Evolutionary conservation across 2,888 invertebrate species (phyloP).

Genomic region (Amaurobius ferox): DNA sequence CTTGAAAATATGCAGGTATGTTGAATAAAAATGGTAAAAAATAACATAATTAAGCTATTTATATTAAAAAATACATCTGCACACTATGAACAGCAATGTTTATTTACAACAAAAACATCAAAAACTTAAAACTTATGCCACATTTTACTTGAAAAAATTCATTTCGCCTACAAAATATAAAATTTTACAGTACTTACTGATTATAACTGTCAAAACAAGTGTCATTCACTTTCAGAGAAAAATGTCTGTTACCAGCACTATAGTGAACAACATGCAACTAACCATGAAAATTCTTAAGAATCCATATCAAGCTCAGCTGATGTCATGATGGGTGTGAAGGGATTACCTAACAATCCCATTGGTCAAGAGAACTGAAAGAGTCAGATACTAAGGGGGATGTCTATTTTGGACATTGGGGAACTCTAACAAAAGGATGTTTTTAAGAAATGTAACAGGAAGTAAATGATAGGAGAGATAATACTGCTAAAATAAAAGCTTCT

Average conservation of each 20-base stretch:
- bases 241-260: slow-evolving; percentile 7
- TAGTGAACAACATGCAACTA: neutral
- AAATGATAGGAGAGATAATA: slow-evolving; percentile 35
- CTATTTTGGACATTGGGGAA: slow-evolving; percentile 42
- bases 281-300: slow-evolving; percentile 3
- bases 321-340: slow-evolving; percentile 35
- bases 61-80: too few relatives aligned
- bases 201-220: neutral
- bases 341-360: slow-evolving; percentile 17
- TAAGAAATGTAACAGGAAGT: slow-evolving; percentile 60
- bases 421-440: slow-evolving; percentile 53
- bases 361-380: neutral
- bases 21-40: too few relatives aligned
- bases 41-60: too few relatives aligned
- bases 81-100: too few relatives aligned
- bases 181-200: neutral
- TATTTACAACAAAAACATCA: too few relatives aligned
- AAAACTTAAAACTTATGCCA: too few relatives aligned
- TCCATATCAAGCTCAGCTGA: slow-evolving; percentile 4
- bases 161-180: neutral
- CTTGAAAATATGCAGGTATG: too few relatives aligned
- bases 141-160: too few relatives aligned
- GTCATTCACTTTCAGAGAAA: slow-evolving; percentile 64
- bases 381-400: slow-evolving; percentile 15
- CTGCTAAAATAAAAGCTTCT: slow-evolving; percentile 30